phyloP scores from a whole-genome alignment of 1,140 invertebrate genomes.

The Aphaenogaster floridana region DNA sequence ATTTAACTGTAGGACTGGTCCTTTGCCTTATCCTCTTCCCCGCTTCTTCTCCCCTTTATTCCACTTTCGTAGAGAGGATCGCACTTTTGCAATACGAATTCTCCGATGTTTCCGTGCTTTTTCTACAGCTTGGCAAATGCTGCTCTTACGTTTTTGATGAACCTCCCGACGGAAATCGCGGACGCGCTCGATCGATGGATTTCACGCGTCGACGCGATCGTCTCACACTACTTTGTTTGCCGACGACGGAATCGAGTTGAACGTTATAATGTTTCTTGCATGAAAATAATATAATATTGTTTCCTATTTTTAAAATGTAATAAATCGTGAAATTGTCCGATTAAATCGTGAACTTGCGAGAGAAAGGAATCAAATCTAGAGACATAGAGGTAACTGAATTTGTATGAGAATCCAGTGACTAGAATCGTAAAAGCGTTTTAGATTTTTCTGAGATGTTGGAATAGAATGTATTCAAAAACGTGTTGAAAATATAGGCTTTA shows the following conservation, averaged over 20 bases:
- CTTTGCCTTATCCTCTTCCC: neutral
- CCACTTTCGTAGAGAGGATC: constrained; percentile 21
- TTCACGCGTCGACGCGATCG: constrained; percentile 51
- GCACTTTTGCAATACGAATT: constrained; percentile 30
- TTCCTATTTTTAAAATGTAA: constrained; percentile 12
- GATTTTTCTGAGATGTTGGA: neutral
- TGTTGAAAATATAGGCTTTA: neutral
- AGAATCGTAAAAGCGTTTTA: neutral
- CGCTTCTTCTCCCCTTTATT: constrained; percentile 32
- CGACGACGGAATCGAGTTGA: constrained; percentile 26
- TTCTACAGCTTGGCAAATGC: neutral
- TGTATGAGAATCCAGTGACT: neutral
- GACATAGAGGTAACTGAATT: neutral
- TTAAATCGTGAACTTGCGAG: neutral
- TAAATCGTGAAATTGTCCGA: constrained; percentile 28
- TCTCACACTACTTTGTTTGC: constrained; percentile 39
- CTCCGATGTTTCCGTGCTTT: constrained; percentile 33
- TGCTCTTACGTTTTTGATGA: constrained; percentile 18
- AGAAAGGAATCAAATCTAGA: neutral
- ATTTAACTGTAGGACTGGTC: constrained; percentile 76
- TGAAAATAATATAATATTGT: constrained; percentile 22
- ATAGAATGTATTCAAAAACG: neutral
- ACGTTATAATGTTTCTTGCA: constrained; percentile 29
- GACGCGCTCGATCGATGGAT: constrained; percentile 62
- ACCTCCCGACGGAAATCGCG: constrained; percentile 31